phyloP scores from a whole-genome alignment of 2,797 vertebrate species.

The Crypturellus tataupa region DNA sequence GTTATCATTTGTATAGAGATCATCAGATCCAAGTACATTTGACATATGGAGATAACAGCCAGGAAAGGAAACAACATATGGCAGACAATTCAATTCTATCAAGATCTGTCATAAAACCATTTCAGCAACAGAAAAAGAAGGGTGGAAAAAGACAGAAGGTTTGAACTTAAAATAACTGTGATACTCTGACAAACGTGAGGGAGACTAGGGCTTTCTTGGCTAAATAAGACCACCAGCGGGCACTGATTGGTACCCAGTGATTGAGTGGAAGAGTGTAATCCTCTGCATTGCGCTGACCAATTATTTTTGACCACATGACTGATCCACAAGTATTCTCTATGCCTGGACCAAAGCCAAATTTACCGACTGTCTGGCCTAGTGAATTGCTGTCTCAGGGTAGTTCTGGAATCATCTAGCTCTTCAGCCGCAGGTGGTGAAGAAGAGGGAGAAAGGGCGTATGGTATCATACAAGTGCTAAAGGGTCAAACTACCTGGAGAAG shows the following conservation, averaged over 20 bases:
- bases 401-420: neutral
- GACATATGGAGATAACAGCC: slow-evolving; percentile 67
- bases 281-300: neutral
- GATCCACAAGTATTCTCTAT: neutral
- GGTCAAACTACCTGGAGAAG: neutral
- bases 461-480: neutral
- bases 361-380: neutral
- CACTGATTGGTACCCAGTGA: neutral
- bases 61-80: slow-evolving; percentile 70
- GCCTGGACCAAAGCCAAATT: neutral
- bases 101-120: slow-evolving; percentile 57
- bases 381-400: neutral
- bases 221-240: neutral
- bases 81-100: slow-evolving; percentile 68
- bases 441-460: neutral
- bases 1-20: slow-evolving; percentile 54
- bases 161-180: slow-evolving; percentile 43
- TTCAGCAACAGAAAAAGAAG: slow-evolving; percentile 30
- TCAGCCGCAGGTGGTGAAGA: neutral
- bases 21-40: slow-evolving; percentile 65
- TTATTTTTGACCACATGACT: neutral
- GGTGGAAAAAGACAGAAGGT: slow-evolving; percentile 41
- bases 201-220: neutral
- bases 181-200: neutral
- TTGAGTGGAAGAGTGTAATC: neutral